Evolutionary conservation across 1,140 invertebrate genomes (phyloP).

Genomic region (Euwallacea fornicatus): DNA sequence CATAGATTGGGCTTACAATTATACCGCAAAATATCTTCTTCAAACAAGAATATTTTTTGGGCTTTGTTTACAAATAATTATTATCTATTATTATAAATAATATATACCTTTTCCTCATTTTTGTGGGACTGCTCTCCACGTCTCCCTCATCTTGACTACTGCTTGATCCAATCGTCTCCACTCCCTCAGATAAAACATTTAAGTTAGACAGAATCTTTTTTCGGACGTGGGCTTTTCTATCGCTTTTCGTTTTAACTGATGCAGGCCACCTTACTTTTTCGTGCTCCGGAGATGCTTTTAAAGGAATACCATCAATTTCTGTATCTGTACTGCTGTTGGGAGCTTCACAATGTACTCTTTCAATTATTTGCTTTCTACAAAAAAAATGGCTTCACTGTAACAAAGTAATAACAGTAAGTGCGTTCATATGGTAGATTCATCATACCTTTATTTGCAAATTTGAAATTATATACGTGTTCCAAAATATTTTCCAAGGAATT

Average conservation of each 20-base stretch:
- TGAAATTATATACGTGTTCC: too few relatives aligned
- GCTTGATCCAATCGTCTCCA: slow-evolving; percentile 47
- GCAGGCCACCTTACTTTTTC: slow-evolving; percentile 39
- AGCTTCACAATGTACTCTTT: slow-evolving; percentile 42
- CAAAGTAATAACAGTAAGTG: too few relatives aligned
- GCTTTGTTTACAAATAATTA: too few relatives aligned
- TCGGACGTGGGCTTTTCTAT: slow-evolving; percentile 40
- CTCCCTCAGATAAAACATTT: slow-evolving; percentile 46
- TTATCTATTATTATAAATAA: too few relatives aligned
- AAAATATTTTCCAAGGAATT: too few relatives aligned
- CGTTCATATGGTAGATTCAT: too few relatives aligned
- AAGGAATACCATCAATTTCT: slow-evolving; percentile 47
- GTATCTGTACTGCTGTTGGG: slow-evolving; percentile 46
- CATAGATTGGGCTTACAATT: too few relatives aligned
- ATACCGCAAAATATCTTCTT: too few relatives aligned
- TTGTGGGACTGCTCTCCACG: slow-evolving; percentile 44
- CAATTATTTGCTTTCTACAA: slow-evolving; percentile 43
- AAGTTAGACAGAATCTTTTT: slow-evolving; percentile 46
- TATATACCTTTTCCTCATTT: slow-evolving; percentile 47
- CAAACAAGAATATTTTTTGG: too few relatives aligned
- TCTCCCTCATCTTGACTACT: slow-evolving; percentile 52
- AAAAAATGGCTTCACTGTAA: not conserved
- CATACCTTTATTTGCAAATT: too few relatives aligned
- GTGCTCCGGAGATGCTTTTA: slow-evolving; percentile 34
- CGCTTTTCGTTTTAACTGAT: slow-evolving; percentile 39